These are phyloP conservation scores for Pseudonaja textilis DNA, from an alignment of 2,113 vertebrate genomes.

Conservation along the genomic window DNA sequence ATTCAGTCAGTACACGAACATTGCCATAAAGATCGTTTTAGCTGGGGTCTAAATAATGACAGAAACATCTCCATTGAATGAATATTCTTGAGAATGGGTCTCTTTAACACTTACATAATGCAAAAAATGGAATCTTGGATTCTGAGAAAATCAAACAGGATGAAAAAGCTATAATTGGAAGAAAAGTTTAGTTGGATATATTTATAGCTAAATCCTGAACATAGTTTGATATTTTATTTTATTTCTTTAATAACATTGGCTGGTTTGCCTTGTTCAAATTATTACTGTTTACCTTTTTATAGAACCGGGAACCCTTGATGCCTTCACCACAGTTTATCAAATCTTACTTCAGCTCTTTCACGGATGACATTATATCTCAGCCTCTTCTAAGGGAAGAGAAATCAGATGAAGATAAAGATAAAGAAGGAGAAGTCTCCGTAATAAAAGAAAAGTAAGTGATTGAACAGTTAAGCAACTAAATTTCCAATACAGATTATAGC, in stretches of 20 bases:
- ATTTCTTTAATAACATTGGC: background rate
- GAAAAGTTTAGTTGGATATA: background rate
- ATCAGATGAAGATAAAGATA: constrained; percentile 98
- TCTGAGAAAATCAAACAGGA: background rate
- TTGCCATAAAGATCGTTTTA: background rate
- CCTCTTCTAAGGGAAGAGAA: constrained; percentile 96
- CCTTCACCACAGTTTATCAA: constrained; percentile 99
- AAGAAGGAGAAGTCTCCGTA: constrained; percentile 92
- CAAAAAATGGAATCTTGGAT: background rate
- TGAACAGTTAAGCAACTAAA: background rate
- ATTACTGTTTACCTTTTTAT: constrained; percentile 45
- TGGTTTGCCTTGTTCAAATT: background rate
- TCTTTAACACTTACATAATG: background rate
- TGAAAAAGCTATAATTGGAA: background rate
- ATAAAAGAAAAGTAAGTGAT: constrained; percentile 86
- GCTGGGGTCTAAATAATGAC: background rate
- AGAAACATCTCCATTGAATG: background rate
- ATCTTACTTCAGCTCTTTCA: constrained; percentile 99
- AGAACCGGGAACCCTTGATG: constrained; percentile 99
- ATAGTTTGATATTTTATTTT: background rate
- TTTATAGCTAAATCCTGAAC: background rate
- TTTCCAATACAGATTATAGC: background rate
- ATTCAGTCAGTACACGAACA: background rate
- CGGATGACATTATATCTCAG: constrained; percentile 98
- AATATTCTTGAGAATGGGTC: background rate